These are phyloP conservation scores for Ailurus styani DNA, from an alignment of 2,113 vertebrate species.

Conservation along the genomic window DNA sequence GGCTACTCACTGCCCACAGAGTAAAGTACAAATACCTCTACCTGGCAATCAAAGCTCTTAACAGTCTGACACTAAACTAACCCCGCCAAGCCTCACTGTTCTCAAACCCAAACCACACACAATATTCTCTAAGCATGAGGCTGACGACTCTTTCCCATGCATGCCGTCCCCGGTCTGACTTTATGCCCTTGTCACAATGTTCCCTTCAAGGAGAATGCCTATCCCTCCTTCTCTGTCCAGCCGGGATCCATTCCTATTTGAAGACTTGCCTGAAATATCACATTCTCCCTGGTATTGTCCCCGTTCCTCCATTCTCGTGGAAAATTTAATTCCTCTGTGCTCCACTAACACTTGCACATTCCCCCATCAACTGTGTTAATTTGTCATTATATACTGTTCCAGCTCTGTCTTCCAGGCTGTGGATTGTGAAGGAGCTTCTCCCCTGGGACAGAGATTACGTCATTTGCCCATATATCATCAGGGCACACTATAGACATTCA, in stretches of 20 bases:
- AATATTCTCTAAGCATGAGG: neutral
- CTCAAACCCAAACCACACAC: neutral
- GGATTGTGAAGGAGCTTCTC: neutral
- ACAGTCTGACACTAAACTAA: neutral
- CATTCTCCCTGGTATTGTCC: neutral
- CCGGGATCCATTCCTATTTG: neutral
- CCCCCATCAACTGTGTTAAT: neutral
- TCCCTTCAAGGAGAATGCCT: neutral
- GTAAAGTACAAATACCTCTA: neutral
- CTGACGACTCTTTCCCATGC: neutral
- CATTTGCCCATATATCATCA: neutral
- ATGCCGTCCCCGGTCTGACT: neutral
- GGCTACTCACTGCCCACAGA: neutral
- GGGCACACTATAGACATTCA: neutral
- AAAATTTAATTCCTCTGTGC: neutral
- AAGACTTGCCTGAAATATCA: neutral
- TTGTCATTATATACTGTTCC: neutral
- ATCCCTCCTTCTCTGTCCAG: neutral
- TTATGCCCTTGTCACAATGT: fast-evolving
- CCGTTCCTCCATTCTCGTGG: neutral
- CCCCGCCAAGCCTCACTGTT: neutral
- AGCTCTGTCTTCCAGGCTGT: neutral
- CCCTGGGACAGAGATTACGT: neutral
- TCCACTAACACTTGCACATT: neutral
- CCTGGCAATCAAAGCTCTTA: neutral